phyloP scores from a whole-genome alignment of 2,888 invertebrate species.

The Euzetes globulus region DNA sequence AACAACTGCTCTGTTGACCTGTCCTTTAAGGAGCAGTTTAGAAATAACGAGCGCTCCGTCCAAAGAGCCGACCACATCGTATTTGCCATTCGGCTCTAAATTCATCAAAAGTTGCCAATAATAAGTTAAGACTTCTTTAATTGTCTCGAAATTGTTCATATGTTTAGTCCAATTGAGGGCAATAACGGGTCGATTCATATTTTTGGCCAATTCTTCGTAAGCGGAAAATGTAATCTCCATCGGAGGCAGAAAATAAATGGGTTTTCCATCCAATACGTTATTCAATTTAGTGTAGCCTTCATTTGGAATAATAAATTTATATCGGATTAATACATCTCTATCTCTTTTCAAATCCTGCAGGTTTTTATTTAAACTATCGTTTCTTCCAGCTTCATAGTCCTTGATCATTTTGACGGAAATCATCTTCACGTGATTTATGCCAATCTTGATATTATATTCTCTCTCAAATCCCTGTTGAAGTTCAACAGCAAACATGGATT shows the following conservation, averaged over 20 bases:
- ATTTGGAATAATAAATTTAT: constrained; percentile 60
- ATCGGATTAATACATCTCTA: constrained; percentile 44
- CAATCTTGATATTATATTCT: constrained; percentile 79
- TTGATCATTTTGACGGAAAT: constrained; percentile 69
- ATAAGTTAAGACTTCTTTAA: constrained; percentile 33
- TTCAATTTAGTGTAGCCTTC: constrained; percentile 61
- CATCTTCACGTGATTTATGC: constrained; percentile 80
- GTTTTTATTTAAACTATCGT: constrained; percentile 41
- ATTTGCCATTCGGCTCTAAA: constrained; percentile 72
- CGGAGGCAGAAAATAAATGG: constrained; percentile 62
- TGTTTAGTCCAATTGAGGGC: constrained; percentile 74
- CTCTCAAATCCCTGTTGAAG: constrained; percentile 91
- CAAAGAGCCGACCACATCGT: constrained; percentile 84
- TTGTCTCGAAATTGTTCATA: constrained; percentile 13
- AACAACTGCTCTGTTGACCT: constrained; percentile 51
- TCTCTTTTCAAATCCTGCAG: constrained; percentile 10
- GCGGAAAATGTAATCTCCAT: constrained; percentile 76
- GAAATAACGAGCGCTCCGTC: constrained; percentile 90
- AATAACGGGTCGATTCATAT: constrained; percentile 67
- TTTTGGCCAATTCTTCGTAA: constrained; percentile 63
- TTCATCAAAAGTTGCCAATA: constrained; percentile 58
- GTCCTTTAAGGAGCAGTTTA: constrained; percentile 79
- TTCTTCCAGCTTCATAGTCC: constrained; percentile 48
- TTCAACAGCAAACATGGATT: constrained; percentile 97
- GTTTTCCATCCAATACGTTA: constrained; percentile 43